Percentiles rank a stretch among this genome's conserved stretches.
Conservation (phyloP, 2,113 vertebrate genomes). For the Oryzias woworae region DNA sequence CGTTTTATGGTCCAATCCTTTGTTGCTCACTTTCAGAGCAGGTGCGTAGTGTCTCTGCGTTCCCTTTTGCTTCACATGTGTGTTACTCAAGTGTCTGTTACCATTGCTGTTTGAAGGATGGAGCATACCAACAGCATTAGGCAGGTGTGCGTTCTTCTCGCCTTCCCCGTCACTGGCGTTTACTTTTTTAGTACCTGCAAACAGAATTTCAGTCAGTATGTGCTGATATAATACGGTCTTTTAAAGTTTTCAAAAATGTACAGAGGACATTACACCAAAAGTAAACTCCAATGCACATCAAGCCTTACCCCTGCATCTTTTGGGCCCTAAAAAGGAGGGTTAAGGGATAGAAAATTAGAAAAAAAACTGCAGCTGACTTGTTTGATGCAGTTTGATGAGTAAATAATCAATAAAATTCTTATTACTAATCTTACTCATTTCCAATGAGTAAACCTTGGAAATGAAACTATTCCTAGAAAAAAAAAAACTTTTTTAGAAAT, state of each 20-base stretch:
- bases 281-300: neutral
- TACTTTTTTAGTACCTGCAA: constrained; percentile 78
- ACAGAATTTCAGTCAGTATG: constrained; percentile 45
- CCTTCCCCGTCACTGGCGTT: constrained; percentile 68
- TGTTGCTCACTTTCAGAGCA: constrained; percentile 84
- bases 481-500: too few species aligned
- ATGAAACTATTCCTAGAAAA: too few species aligned
- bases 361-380: too few species aligned
- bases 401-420: too few species aligned
- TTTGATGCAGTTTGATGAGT: too few species aligned
- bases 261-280: neutral
- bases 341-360: too few species aligned
- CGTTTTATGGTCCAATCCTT: constrained; percentile 87
- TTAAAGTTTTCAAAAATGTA: neutral
- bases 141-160: constrained; percentile 68
- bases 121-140: constrained; percentile 61
- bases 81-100: constrained; percentile 65
- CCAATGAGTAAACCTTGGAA: too few species aligned
- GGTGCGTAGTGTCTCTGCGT: constrained; percentile 58
- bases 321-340: too few species aligned
- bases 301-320: too few species aligned
- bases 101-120: constrained; percentile 70
- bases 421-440: too few species aligned
- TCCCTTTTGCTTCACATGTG: constrained; percentile 69
- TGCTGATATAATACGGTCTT: neutral